phyloP scores from a whole-genome alignment of 2,888 invertebrate genomes.

The Cinara cedri region DNA sequence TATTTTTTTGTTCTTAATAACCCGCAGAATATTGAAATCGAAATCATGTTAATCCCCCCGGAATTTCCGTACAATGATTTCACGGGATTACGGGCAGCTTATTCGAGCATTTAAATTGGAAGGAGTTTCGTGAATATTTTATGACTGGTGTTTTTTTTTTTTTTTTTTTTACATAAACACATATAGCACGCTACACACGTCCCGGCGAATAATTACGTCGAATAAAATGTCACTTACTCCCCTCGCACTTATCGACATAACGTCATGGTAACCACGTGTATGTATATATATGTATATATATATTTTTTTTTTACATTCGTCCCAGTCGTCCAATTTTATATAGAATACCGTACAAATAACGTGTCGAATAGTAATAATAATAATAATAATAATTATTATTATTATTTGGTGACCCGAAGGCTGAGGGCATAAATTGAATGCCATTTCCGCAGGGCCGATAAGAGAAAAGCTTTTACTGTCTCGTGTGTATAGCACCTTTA shows the following conservation, averaged over 20 bases:
- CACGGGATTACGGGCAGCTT: background rate
- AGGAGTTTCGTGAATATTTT: background rate
- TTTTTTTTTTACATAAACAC: background rate
- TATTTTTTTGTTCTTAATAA: background rate
- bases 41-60: background rate
- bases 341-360: background rate
- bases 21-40: background rate
- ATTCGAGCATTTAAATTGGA: background rate
- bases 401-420: slow-evolving; percentile 6
- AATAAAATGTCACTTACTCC: slow-evolving; percentile 26
- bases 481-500: background rate
- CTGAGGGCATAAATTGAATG: slow-evolving; percentile 2
- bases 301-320: slow-evolving; percentile 1
- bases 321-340: background rate
- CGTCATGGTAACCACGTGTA: background rate
- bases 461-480: slow-evolving; percentile 39
- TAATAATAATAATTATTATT: background rate
- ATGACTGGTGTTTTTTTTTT: background rate
- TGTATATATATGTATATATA: no score
- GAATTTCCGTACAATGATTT: no score
- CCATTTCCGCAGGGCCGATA: background rate
- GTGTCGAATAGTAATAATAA: slow-evolving; percentile 22
- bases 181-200: background rate
- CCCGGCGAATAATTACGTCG: background rate
- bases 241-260: slow-evolving; percentile 7